Evolutionary conservation across 2,888 invertebrate species (phyloP).

Genomic region (Himalopsyche tibetana): DNA sequence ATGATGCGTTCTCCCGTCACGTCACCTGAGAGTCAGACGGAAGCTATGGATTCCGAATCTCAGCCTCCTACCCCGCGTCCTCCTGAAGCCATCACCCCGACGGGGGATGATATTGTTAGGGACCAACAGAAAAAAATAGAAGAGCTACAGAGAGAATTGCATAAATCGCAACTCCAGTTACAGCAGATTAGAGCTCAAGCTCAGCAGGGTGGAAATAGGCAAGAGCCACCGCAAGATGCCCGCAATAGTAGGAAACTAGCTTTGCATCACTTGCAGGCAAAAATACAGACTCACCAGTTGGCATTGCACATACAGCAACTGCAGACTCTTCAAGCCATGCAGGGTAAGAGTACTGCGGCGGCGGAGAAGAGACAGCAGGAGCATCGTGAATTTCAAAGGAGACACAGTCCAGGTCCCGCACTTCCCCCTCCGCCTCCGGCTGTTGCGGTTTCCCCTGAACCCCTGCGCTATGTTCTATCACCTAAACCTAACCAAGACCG

Average conservation of each 20-base stretch:
- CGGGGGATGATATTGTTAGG: conserved; percentile 85
- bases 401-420: conserved; percentile 66
- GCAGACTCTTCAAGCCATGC: conserved; percentile 77
- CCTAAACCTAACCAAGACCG: conserved; percentile 70
- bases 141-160: conserved; percentile 88
- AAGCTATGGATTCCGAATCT: conserved; percentile 72
- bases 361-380: conserved; percentile 67
- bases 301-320: conserved; percentile 78
- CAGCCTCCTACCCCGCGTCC: conserved; percentile 70
- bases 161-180: conserved; percentile 84
- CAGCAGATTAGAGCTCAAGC: conserved; percentile 78
- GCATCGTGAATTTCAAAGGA: conserved; percentile 64
- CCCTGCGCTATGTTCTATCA: conserved; percentile 69
- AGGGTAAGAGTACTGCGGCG: conserved; percentile 65
- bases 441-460: conserved; percentile 76
- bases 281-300: conserved; percentile 79
- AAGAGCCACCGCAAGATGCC: conserved; percentile 74
- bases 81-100: conserved; percentile 67
- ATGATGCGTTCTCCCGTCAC: conserved; percentile 65
- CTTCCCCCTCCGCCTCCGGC: conserved; percentile 76
- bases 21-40: conserved; percentile 68
- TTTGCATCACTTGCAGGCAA: conserved; percentile 84
- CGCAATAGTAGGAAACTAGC: conserved; percentile 68
- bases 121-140: conserved; percentile 93
- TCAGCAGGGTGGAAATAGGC: conserved; percentile 66